Percentiles rank a stretch among this genome's conserved stretches.
Conservation (phyloP, 2,888 invertebrate species). For the Drosophila mimica region DNA sequence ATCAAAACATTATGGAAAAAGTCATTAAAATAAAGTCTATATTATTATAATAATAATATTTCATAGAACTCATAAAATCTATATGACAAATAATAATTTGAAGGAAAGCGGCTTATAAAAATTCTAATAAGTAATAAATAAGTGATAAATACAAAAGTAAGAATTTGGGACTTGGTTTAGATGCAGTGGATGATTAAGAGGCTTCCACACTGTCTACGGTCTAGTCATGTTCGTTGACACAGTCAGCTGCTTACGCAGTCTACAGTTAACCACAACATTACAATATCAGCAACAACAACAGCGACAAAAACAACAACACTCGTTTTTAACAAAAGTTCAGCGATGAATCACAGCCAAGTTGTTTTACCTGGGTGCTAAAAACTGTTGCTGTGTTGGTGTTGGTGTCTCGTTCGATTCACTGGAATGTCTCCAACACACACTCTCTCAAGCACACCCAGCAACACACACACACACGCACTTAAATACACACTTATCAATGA, state of each 20-base stretch:
- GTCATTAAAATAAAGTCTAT: no score
- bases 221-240: conserved; percentile 15
- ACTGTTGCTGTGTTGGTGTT: conserved; percentile 36
- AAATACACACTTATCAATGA: conserved; percentile 67
- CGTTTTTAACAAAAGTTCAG: conserved; percentile 16
- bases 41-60: neutral
- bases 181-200: conserved; percentile 57
- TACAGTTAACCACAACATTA: conserved; percentile 59
- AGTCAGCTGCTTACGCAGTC: conserved; percentile 56
- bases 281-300: conserved; percentile 20
- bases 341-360: conserved; percentile 63
- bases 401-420: conserved; percentile 45
- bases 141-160: conserved; percentile 1
- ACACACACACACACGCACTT: conserved; percentile 1
- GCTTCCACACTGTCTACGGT: neutral
- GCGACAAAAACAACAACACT: neutral
- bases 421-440: conserved; percentile 38
- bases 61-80: neutral
- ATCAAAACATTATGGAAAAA: no score
- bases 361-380: conserved; percentile 48
- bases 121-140: neutral
- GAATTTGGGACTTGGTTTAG: neutral
- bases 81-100: neutral
- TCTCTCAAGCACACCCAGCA: neutral
- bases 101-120: neutral